Evolutionary conservation across 2,888 invertebrate species (phyloP).

Genomic region (Leucozona laternaria): DNA sequence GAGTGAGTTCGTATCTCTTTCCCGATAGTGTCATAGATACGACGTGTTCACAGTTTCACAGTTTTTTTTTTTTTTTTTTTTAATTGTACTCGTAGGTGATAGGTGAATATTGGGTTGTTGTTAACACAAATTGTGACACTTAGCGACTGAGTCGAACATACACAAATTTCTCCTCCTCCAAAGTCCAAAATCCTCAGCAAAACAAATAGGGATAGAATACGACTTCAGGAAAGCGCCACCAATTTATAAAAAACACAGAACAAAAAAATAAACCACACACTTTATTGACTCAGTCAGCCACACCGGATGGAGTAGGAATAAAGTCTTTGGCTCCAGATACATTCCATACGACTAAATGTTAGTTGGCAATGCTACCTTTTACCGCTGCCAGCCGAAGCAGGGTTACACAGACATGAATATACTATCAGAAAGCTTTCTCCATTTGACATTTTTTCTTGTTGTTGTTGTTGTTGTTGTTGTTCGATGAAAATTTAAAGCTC

Average conservation of each 20-base stretch:
- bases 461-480: constrained; percentile 14
- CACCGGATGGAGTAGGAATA: constrained; percentile 68
- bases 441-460: constrained; percentile 52
- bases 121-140: constrained; percentile 60
- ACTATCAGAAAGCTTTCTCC: constrained; percentile 61
- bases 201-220: not conserved
- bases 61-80: not conserved
- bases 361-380: constrained; percentile 64
- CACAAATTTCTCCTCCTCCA: not conserved
- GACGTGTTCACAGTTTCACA: constrained; percentile 13
- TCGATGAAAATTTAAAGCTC: constrained; percentile 51
- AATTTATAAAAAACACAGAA: constrained; percentile 14
- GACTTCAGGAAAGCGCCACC: constrained; percentile 52
- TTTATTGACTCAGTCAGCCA: constrained; percentile 36
- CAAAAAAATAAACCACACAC: constrained; percentile 32
- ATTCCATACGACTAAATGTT: constrained; percentile 54
- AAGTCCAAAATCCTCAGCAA: not conserved
- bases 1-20: constrained; percentile 28
- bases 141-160: constrained; percentile 31
- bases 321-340: constrained; percentile 65
- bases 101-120: constrained; percentile 40
- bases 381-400: constrained; percentile 10
- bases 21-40: constrained; percentile 26
- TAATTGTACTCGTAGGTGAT: not conserved
- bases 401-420: constrained; percentile 57